Evolutionary conservation across 2,797 vertebrate species (phyloP).

Genomic region (Cheirogaleus major): DNA sequence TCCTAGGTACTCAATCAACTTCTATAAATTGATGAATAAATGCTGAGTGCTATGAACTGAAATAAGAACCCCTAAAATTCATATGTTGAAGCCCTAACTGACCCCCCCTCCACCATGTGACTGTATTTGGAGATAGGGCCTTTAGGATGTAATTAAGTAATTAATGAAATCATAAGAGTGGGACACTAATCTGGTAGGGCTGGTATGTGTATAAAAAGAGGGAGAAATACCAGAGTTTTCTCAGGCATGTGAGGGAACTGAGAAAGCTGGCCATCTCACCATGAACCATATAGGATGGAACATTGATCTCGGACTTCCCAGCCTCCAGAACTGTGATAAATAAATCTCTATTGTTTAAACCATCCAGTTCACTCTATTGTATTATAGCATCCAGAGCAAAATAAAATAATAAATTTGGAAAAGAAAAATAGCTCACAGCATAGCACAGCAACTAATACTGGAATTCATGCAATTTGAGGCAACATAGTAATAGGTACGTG

Average conservation of each 20-base stretch:
- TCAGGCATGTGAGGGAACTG: background rate
- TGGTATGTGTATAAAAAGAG: background rate
- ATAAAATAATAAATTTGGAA: background rate
- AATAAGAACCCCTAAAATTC: background rate
- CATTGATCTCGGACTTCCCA: background rate
- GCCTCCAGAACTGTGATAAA: background rate
- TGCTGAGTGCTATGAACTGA: background rate
- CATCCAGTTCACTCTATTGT: background rate
- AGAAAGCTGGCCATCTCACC: background rate
- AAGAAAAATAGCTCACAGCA: background rate
- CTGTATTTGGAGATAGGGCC: background rate
- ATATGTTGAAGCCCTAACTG: background rate
- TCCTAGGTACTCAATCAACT: background rate
- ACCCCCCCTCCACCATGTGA: accelerated
- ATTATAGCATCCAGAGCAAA: background rate
- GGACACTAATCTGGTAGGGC: background rate
- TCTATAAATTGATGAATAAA: background rate
- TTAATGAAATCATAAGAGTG: background rate
- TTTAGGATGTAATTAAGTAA: background rate
- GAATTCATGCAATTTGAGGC: background rate
- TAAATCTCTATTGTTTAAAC: background rate
- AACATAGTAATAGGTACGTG: background rate
- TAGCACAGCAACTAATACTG: background rate
- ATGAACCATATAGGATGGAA: too few relatives aligned
- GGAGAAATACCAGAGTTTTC: background rate